phyloP scores from a whole-genome alignment of 2,113 vertebrate genomes.

The Seriola quinqueradiata region DNA sequence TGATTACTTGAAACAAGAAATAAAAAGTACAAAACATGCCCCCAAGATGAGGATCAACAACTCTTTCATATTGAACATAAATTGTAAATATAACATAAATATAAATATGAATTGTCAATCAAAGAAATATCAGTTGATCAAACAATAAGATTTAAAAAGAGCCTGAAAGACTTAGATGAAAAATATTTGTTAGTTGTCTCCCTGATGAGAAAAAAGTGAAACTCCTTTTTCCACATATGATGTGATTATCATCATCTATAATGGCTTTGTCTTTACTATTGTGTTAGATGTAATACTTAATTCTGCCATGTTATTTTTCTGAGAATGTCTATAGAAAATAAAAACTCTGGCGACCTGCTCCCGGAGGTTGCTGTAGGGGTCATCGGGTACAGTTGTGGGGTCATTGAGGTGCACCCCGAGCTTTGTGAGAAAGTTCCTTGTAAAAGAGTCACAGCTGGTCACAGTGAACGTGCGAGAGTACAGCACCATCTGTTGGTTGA shows the following conservation, averaged over 20 bases:
- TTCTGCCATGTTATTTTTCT: neutral
- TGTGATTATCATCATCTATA: neutral
- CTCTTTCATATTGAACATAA: too few species aligned
- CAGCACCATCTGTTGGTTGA: slow-evolving; percentile 87
- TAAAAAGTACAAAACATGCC: too few species aligned
- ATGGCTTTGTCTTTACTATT: neutral
- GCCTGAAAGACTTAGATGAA: neutral
- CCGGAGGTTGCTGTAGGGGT: slow-evolving; percentile 86
- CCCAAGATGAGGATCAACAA: too few species aligned
- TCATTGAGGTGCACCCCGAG: slow-evolving; percentile 87
- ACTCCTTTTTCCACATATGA: neutral
- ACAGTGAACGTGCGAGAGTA: slow-evolving; percentile 89
- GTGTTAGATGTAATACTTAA: neutral
- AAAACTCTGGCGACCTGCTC: slow-evolving; percentile 79
- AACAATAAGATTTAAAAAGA: neutral
- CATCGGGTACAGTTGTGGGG: slow-evolving; percentile 78
- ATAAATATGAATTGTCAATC: too few species aligned
- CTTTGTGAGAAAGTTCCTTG: slow-evolving; percentile 89
- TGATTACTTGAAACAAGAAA: too few species aligned
- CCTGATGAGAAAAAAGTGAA: too few species aligned
- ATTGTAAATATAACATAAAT: too few species aligned
- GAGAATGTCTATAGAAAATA: neutral
- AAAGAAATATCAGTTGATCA: too few species aligned
- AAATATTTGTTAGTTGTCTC: neutral
- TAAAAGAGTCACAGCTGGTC: slow-evolving; percentile 90